phyloP scores from a whole-genome alignment of 1,140 invertebrate species.

The Manduca sexta region DNA sequence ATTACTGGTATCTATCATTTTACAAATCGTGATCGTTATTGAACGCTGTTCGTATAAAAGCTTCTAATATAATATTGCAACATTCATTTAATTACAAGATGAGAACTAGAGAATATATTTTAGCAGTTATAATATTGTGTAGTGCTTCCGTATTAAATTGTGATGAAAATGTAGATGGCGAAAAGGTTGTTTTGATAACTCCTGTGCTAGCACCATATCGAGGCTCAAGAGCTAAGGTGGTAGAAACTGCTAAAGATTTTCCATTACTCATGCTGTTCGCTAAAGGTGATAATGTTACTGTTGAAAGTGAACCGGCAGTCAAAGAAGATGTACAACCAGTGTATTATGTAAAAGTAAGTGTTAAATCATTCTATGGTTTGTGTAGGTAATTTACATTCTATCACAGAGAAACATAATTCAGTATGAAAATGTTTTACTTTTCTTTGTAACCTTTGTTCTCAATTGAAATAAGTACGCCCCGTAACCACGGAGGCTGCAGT shows the following conservation, averaged over 20 bases:
- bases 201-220: constrained; percentile 44
- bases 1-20: constrained; percentile 17
- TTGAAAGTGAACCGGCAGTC: constrained; percentile 8
- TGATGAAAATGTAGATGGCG: constrained; percentile 15
- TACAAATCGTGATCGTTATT: constrained; percentile 39
- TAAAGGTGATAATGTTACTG: constrained; percentile 15
- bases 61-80: constrained; percentile 14
- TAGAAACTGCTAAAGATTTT: constrained; percentile 59
- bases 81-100: constrained; percentile 21
- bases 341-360: constrained; percentile 57
- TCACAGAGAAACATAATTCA: too few relatives aligned
- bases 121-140: constrained; percentile 3
- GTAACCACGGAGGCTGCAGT: too few relatives aligned
- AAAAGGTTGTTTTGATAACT: constrained; percentile 32
- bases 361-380: not conserved
- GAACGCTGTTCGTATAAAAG: constrained; percentile 36
- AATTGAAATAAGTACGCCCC: too few relatives aligned
- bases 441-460: too few relatives aligned
- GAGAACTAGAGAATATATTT: constrained; percentile 11
- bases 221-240: constrained; percentile 24
- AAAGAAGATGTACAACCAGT: constrained; percentile 24
- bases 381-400: not conserved
- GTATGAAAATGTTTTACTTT: too few relatives aligned
- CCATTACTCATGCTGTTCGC: constrained; percentile 42
- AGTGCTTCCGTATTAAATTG: not conserved